Evolutionary conservation across 2,888 invertebrate genomes (phyloP), one percentile per base, ranked within the genome.

Genomic region (Aporophyla lueneburgensis): DNA sequence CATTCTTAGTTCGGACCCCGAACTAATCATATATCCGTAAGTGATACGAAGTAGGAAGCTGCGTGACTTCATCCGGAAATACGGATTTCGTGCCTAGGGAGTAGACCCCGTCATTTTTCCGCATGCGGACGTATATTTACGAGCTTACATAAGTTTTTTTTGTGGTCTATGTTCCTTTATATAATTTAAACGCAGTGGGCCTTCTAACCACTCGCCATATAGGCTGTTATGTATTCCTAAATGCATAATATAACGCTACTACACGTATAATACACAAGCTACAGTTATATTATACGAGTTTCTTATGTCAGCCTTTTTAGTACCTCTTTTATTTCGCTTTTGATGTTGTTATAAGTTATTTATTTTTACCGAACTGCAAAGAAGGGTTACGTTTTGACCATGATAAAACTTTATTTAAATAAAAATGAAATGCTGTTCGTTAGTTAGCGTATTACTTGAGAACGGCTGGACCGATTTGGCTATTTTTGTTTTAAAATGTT

Each of bases 191-290:
- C 71, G 69, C 80, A 88, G 89, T 92, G 92, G 89, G 92, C 89
- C 90, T 89, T 91, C 87, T 92, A 91, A 87, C 90, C 92, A 91
- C 94, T 94, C 92, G 91, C 90, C 92, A 92, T 93, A 93, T 93
- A 91, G 91, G 92, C 92, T 93, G 91, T 92, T 92, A 94, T 93
- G 93, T 94, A 95, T 93, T 89, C 87, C 95, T 96, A 95, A 94
- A 95, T 94, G 94, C 94, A 94, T 95, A 95, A 87, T 87, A 86
- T 95, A 95, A 95, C 94, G 91, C 94, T 92, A 91, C 93, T 93
- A 95, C 93, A 93, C 92, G 94, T 94, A 94, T 93, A 92, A 92
- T 92, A 94, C 93, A 94, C 92, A 93, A 92, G 91, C 92, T 95
- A 94, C 54, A 93, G 93, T 93, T 93, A 95, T 94, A 94, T 94